Percentiles rank a stretch among this genome's conserved stretches.
phyloP scores from a whole-genome alignment of 1,140 invertebrate species.

The Ladona fulva region DNA sequence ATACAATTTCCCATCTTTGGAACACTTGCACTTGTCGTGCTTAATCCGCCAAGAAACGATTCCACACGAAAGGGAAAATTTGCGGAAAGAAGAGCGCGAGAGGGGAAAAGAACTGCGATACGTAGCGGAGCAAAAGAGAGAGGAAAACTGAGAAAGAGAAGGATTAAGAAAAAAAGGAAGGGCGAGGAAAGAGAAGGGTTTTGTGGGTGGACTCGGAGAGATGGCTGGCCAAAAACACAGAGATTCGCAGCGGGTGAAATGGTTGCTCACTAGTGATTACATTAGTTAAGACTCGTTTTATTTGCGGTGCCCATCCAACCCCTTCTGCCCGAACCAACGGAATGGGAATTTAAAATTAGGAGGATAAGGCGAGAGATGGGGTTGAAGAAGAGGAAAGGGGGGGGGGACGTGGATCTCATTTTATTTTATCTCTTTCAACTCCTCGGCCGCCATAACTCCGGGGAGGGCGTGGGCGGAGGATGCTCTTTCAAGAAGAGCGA shows the following conservation, averaged over 20 bases:
- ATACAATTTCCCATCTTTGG: no score
- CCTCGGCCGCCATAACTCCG: background rate
- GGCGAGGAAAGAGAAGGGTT: background rate
- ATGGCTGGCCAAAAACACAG: background rate
- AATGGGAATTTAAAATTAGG: constrained; percentile 7
- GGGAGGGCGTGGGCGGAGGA: background rate
- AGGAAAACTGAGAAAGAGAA: background rate
- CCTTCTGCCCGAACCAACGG: background rate
- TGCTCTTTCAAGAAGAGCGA: background rate
- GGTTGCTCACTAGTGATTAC: constrained; percentile 4
- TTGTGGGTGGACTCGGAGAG: background rate
- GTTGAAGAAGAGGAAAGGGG: background rate
- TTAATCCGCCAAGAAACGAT: no score
- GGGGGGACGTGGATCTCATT: background rate
- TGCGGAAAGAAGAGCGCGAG: no score
- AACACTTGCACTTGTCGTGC: no score
- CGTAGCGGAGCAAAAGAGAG: background rate
- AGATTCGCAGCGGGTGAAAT: background rate
- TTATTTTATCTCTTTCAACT: constrained; percentile 1
- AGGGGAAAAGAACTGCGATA: no score
- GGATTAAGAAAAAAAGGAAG: background rate
- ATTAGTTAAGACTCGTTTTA: constrained; percentile 10
- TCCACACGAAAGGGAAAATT: no score
- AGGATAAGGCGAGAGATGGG: background rate
- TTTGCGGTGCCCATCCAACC: constrained; percentile 1